A percentile compares a stretch with the other conserved stretches of the same genome.
Conservation (phyloP, 2,797 vertebrate genomes). For the Sarcophilus harrisii region DNA sequence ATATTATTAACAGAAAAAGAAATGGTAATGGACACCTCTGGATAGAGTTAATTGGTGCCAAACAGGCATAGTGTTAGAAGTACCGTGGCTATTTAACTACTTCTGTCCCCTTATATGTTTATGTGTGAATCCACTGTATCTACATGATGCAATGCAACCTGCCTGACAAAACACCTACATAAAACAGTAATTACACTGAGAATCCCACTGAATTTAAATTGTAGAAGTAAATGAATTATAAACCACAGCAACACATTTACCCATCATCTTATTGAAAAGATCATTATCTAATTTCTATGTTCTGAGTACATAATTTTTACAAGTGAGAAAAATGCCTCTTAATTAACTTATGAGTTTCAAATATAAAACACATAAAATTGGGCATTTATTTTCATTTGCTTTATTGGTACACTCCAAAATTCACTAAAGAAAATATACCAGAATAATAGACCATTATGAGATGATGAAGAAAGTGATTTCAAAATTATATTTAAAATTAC, state of each 20-base stretch:
- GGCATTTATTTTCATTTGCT: background rate
- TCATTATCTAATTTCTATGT: slow-evolving; percentile 64
- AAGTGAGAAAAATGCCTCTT: slow-evolving; percentile 54
- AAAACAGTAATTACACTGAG: slow-evolving; percentile 58
- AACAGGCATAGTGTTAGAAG: background rate
- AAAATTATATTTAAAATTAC: slow-evolving; percentile 41
- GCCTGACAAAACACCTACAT: slow-evolving; percentile 15
- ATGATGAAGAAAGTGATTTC: slow-evolving; percentile 25
- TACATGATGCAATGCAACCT: accelerated
- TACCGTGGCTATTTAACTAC: slow-evolving; percentile 38
- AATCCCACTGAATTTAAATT: slow-evolving; percentile 58
- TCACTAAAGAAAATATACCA: background rate
- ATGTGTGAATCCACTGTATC: background rate
- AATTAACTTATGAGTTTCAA: slow-evolving; percentile 56
- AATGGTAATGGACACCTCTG: slow-evolving; percentile 43
- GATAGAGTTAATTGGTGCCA: slow-evolving; percentile 39
- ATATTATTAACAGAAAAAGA: slow-evolving; percentile 66
- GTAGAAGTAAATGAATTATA: slow-evolving; percentile 71
- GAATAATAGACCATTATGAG: background rate
- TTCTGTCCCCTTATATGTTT: background rate
- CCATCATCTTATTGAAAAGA: slow-evolving; percentile 69
- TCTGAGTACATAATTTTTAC: slow-evolving; percentile 48
- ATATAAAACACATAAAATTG: slow-evolving; percentile 56
- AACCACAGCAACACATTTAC: slow-evolving; percentile 65
- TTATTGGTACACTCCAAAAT: background rate